Conservation (phyloP, 2,113 vertebrate species). For the Sturnira hondurensis region DNA sequence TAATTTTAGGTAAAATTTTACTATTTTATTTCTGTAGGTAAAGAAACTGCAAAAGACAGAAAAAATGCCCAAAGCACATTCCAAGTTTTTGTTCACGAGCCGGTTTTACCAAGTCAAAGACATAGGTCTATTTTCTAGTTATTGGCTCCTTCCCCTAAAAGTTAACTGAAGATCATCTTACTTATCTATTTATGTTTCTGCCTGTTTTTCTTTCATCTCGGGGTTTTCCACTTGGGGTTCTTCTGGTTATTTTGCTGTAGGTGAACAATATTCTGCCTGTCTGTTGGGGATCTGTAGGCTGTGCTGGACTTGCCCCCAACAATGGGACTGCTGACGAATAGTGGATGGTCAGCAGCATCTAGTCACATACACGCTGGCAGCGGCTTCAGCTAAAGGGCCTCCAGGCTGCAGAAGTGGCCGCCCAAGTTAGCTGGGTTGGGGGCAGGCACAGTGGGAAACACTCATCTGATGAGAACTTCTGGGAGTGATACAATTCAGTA, state of each 20-base stretch:
- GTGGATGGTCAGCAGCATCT: fast-evolving
- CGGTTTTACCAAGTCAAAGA: neutral
- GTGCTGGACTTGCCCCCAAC: neutral
- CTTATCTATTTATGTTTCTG: neutral
- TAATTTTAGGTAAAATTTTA: neutral
- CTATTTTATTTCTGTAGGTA: neutral
- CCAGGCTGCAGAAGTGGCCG: fast-evolving
- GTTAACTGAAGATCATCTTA: neutral
- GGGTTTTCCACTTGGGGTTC: neutral
- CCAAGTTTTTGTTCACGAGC: neutral
- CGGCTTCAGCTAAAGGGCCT: neutral
- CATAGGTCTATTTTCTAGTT: neutral
- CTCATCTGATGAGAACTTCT: too few relatives aligned
- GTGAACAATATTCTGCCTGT: neutral
- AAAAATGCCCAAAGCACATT: neutral
- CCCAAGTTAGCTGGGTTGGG: neutral
- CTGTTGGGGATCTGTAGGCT: neutral
- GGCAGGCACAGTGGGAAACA: neutral
- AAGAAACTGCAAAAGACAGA: neutral
- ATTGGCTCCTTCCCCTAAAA: neutral
- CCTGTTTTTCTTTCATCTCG: neutral
- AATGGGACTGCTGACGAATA: neutral
- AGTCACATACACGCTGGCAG: neutral
- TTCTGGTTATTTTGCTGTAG: neutral
- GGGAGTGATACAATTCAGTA: neutral